Evolutionary conservation across 2,888 invertebrate species (phyloP), one percentile per base, ranked within the genome.

Genomic region (Cephalotes varians): DNA sequence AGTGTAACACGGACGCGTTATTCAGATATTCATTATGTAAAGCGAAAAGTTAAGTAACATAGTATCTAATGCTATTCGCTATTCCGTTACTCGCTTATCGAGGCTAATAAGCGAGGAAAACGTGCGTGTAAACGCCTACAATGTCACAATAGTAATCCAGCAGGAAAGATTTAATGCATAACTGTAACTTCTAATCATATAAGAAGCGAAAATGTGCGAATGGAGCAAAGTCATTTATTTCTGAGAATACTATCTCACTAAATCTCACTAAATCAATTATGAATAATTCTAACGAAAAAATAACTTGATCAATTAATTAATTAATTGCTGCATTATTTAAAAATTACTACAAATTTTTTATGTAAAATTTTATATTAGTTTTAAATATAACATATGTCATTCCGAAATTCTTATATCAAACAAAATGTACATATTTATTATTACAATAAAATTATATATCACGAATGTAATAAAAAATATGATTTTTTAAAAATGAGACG

Each of bases 401-500:
- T 62, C 10, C 15, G 5, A 74, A 31, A 49, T 49, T 4, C 15
- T 73, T 21, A 15, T 31, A 31, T 28, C 7, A 56, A 28, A 40
- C 2, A 12, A 60, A 18, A 60, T 60, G 3, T 47, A 6, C 15
- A 15, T 62, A n/a, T 21, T 37, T 54, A 15, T 34, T 51, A 21
- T 51, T 44, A 34, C 18, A 3, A 31, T 62, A 1, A 34, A 25
- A 76, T 65, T 64, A n/a, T n/a, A 6, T 40, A 15, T 40, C 7
- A 9, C 12, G 7, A 34, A 21, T 9, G 15, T 60, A 1, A 31
- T 74, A 49, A 49, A 51, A 73, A 37, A 56, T 28, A n/a, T 9
- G n/a, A 37, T 5, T 65, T 44, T 58, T 49, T 18, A 37, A 74
- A 76, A 83, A 74, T 28, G 40, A 81, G 71, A 86, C 56, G 64